Evolutionary conservation across 1,140 invertebrate genomes (phyloP), one percentile per base, ranked within the genome.

Genomic region (Drosophila nigromelanica): DNA sequence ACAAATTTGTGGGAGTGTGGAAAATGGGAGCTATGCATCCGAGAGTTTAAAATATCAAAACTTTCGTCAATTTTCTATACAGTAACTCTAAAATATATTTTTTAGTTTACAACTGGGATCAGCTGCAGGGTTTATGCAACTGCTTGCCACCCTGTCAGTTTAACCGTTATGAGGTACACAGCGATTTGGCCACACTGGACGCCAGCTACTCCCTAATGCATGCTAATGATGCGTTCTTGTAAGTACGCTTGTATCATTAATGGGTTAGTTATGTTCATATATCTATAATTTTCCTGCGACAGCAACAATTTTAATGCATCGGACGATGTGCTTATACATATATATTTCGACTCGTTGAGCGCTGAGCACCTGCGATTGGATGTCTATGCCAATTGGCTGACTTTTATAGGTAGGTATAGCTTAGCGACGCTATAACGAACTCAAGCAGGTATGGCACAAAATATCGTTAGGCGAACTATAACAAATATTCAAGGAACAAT

Each of bases 281-380:
- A 37, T 2, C 14, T 24, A 39, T 35, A n/a, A 24, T 50, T 37
- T 27, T 1, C 43, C 11, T 40, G 56, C 15, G 24, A 60, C 60
- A 70, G 58, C 42, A 15, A 48, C 11, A 48, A 64, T 24, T 61
- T 70, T 15, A 73, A 54, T 58, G 15, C 42, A 4, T 15, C 75
- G 12, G 64, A 74, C 14, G 58, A 73, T 7, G 42, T 89, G 0
- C 40, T 72, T 6, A 47, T 95, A 2, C 94, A 94, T 70, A 90
- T 95, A n/a, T 95, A 93, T 71, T 95, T 93, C 80, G 93, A 93
- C 69, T 93, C 93, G 60, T 81, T 94, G 14, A 92, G 93, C 33
- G 92, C 92, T 0, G 94, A 93, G 4, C 92, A 93, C 48, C 92
- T 93, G 64, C 89, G 94, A 15, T 92, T 93, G 18, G 94, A 94